These are phyloP conservation scores for Pantherophis alleghaniensis DNA, from an alignment of 2,797 vertebrate genomes.

Conservation along the genomic window DNA sequence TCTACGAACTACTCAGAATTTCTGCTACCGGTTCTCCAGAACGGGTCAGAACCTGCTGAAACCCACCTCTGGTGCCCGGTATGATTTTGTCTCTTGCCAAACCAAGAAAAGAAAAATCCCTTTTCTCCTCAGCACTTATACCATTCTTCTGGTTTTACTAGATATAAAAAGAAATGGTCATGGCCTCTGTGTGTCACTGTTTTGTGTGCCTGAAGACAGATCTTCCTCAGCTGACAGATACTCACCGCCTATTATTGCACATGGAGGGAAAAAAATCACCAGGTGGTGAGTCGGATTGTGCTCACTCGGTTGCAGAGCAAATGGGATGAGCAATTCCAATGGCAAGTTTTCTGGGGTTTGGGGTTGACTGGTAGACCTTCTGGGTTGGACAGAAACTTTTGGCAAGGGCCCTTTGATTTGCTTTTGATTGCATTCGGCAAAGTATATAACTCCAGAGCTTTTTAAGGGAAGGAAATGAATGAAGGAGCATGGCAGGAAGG, in stretches of 20 bases:
- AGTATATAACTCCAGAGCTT: background rate
- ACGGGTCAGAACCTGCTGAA: too few species aligned
- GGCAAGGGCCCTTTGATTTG: background rate
- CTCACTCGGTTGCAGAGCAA: background rate
- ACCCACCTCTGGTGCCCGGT: too few species aligned
- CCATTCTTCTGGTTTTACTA: background rate
- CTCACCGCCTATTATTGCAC: background rate
- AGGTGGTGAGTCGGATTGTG: slow-evolving; percentile 12
- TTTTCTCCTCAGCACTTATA: background rate
- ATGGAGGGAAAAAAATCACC: slow-evolving; percentile 11
- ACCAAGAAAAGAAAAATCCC: background rate
- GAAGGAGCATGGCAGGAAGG: background rate
- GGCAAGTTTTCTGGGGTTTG: background rate
- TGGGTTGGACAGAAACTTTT: background rate
- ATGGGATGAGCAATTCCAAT: background rate
- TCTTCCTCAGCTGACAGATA: background rate
- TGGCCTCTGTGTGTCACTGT: background rate
- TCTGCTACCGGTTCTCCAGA: too few species aligned
- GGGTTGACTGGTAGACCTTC: background rate
- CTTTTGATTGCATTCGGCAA: background rate
- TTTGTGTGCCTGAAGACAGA: background rate
- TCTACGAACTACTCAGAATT: too few species aligned
- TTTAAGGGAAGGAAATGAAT: slow-evolving; percentile 3
- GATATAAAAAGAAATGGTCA: background rate
- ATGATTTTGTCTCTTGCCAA: background rate